Percentiles rank a stretch among this genome's conserved stretches.
Evolutionary conservation across 2,113 vertebrate genomes (phyloP).

Genomic region (Setophaga coronata): DNA sequence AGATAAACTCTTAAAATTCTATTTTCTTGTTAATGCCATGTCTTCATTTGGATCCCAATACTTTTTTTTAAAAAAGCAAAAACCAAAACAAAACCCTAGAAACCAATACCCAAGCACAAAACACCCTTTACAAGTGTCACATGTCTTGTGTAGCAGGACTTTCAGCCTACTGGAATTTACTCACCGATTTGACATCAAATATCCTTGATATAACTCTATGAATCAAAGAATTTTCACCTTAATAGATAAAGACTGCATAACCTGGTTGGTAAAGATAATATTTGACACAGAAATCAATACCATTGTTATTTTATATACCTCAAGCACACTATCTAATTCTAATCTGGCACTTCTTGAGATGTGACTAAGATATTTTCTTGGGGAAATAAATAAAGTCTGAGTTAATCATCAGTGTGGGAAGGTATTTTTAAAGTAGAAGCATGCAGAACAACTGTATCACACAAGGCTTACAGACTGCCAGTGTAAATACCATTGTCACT

Average conservation of each 20-base stretch:
- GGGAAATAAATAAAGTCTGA: not conserved
- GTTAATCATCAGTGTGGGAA: not conserved
- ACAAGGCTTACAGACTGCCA: not conserved
- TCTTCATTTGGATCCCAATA: not conserved
- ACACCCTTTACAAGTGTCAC: not conserved
- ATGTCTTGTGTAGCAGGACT: not conserved
- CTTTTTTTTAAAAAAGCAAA: not conserved
- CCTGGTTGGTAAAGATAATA: not conserved
- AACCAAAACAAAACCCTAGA: not conserved
- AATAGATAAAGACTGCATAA: not conserved
- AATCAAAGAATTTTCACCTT: not conserved
- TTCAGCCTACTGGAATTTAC: not conserved
- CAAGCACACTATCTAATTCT: not conserved
- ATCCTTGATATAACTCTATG: not conserved
- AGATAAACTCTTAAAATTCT: not conserved
- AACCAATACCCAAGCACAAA: not conserved
- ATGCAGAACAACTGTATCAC: not conserved
- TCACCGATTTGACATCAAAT: not conserved
- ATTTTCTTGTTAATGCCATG: not conserved
- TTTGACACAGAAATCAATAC: not conserved
- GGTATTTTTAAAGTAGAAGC: not conserved
- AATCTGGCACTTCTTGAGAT: not conserved
- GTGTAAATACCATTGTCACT: not conserved
- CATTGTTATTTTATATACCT: not conserved
- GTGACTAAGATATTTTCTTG: not conserved